Conservation (phyloP, 2,888 invertebrate genomes). For the Synanthedon myopaeformis region DNA sequence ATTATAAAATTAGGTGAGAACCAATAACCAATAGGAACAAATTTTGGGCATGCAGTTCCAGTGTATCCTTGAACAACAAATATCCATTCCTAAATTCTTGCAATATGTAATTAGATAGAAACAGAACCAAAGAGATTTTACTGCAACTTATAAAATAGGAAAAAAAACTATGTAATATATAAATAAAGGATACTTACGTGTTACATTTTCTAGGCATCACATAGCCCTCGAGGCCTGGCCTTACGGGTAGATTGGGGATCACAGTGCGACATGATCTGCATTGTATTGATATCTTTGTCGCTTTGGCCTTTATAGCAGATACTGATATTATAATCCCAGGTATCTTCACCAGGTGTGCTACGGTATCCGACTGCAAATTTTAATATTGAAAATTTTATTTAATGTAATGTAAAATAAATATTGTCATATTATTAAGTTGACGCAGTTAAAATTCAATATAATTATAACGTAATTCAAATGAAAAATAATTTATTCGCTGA, state of each 20-base stretch:
- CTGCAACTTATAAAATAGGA: too few relatives aligned
- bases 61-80: not conserved
- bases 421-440: not conserved
- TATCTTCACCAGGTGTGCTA: constrained; percentile 93
- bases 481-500: too few relatives aligned
- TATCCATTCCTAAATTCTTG: not conserved
- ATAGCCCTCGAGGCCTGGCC: constrained; percentile 96
- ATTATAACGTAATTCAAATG: too few relatives aligned
- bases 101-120: too few relatives aligned
- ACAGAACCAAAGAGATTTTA: too few relatives aligned
- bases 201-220: constrained; percentile 94
- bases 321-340: constrained; percentile 96
- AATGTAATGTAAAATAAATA: not conserved
- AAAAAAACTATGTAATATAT: too few relatives aligned
- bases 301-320: constrained; percentile 94
- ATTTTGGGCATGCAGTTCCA: not conserved
- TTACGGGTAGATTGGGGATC: constrained; percentile 89
- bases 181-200: constrained; percentile 68
- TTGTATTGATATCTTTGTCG: constrained; percentile 94
- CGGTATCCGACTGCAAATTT: constrained; percentile 84
- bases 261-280: constrained; percentile 93
- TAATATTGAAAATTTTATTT: not conserved
- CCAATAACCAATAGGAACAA: not conserved
- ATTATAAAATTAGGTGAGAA: not conserved
- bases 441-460: too few relatives aligned